Conservation (phyloP, 2,888 invertebrate species). For the Acronicta aceris region DNA sequence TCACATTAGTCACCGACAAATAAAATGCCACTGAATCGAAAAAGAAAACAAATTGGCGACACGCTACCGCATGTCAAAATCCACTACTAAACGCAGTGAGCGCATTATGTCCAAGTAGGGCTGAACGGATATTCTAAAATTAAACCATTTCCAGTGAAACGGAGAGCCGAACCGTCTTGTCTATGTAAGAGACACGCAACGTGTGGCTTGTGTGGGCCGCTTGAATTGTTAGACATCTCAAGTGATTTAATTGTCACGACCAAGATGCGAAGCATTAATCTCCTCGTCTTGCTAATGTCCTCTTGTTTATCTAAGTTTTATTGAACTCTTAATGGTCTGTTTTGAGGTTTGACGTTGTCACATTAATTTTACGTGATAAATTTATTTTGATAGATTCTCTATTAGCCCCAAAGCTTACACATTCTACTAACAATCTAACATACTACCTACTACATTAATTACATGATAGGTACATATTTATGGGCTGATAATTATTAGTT, state of each 20-base stretch:
- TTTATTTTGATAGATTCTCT: constrained; percentile 5
- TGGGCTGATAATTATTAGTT: too few relatives aligned
- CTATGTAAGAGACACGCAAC: constrained; percentile 76
- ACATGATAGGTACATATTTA: too few relatives aligned
- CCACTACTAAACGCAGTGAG: constrained; percentile 77
- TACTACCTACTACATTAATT: too few relatives aligned
- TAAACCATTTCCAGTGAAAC: constrained; percentile 86
- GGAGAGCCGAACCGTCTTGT: constrained; percentile 77
- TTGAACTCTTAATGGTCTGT: constrained; percentile 40
- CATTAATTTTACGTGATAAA: constrained; percentile 30
- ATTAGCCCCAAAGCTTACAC: neutral
- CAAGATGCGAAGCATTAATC: constrained; percentile 73
- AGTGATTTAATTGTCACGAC: constrained; percentile 84
- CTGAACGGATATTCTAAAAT: constrained; percentile 87
- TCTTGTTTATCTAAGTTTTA: constrained; percentile 54
- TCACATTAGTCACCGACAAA: constrained; percentile 55
- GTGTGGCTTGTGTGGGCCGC: constrained; percentile 77
- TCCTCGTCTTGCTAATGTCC: constrained; percentile 61
- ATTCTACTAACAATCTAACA: neutral
- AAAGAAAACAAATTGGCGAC: constrained; percentile 58
- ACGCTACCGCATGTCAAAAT: constrained; percentile 69
- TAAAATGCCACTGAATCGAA: constrained; percentile 52
- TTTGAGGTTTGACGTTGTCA: constrained; percentile 20
- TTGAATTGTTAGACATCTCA: constrained; percentile 75
- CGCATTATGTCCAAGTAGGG: constrained; percentile 83